A percentile compares a stretch with the other conserved stretches of the same genome.
Evolutionary conservation across 2,888 invertebrate genomes (phyloP).

Genomic region (Parthenolecanium corni): DNA sequence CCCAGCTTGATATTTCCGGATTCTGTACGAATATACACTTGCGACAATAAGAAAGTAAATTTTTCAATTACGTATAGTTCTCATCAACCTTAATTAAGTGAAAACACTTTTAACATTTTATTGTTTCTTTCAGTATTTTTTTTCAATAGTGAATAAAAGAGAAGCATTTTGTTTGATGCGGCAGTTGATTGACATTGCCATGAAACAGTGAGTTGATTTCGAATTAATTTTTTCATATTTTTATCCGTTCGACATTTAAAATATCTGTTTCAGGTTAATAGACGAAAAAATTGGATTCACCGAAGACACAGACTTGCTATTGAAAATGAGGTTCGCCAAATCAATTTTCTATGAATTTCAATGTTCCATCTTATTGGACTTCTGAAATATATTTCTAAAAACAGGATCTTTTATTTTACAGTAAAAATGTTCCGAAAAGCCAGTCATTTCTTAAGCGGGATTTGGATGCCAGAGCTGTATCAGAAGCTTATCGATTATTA

Average conservation of each 20-base stretch:
- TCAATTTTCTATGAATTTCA: neutral
- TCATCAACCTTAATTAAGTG: neutral
- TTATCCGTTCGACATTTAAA: neutral
- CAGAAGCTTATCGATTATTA: constrained; percentile 74
- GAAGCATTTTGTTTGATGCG: constrained; percentile 89
- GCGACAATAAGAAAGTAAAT: constrained; percentile 52
- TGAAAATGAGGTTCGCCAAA: constrained; percentile 54
- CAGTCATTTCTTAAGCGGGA: constrained; percentile 87
- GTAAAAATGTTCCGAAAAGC: constrained; percentile 66
- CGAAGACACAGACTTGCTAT: constrained; percentile 67
- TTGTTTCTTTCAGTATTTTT: constrained; percentile 55
- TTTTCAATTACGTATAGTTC: constrained; percentile 4
- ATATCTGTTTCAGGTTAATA: constrained; percentile 54
- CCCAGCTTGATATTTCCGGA: constrained; percentile 71
- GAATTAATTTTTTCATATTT: neutral
- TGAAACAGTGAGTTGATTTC: constrained; percentile 59
- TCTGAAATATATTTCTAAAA: too few species aligned
- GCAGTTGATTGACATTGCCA: constrained; percentile 90
- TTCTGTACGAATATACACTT: constrained; percentile 72
- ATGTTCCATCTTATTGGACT: too few species aligned
- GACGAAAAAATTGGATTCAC: constrained; percentile 84
- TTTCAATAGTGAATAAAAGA: constrained; percentile 74
- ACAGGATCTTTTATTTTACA: too few species aligned
- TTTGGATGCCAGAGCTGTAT: constrained; percentile 85
- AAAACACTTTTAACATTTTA: neutral